A percentile compares a stretch with the other conserved stretches of the same genome.
Conservation (phyloP, 1,140 invertebrate species). For the Drosophila neocordata region DNA sequence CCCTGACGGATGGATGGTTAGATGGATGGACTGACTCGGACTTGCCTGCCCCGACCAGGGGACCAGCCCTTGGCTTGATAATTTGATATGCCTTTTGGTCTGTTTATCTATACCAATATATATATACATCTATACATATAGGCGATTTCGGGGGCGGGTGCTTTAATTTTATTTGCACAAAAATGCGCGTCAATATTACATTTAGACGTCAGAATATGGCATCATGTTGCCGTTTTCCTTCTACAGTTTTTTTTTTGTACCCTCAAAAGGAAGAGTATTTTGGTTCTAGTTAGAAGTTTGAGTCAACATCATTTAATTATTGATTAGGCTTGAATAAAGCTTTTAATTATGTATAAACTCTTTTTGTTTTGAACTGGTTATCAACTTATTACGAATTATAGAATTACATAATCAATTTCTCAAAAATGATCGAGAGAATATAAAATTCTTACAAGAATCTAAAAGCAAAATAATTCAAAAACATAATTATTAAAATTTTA, state of each 20-base stretch:
- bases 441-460: too few relatives aligned
- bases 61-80: conserved; percentile 62
- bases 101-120: conserved; percentile 26
- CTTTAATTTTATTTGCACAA: conserved; percentile 80
- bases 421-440: too few relatives aligned
- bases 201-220: conserved; percentile 54
- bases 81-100: conserved; percentile 73
- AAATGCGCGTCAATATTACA: conserved; percentile 72
- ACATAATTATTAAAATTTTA: too few relatives aligned
- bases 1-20: conserved; percentile 33
- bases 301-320: too few relatives aligned
- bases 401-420: too few relatives aligned
- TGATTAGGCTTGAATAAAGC: too few relatives aligned
- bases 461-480: too few relatives aligned
- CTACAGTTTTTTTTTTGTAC: conserved; percentile 13
- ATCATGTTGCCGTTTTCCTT: conserved; percentile 46
- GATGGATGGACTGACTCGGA: conserved; percentile 36
- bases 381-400: too few relatives aligned
- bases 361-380: too few relatives aligned
- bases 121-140: background rate
- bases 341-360: too few relatives aligned
- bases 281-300: background rate
- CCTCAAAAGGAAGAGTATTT: background rate
- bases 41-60: conserved; percentile 9
- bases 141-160: conserved; percentile 41